Evolutionary conservation across 1,140 invertebrate genomes (phyloP).

Genomic region (Platyscapa corneri): DNA sequence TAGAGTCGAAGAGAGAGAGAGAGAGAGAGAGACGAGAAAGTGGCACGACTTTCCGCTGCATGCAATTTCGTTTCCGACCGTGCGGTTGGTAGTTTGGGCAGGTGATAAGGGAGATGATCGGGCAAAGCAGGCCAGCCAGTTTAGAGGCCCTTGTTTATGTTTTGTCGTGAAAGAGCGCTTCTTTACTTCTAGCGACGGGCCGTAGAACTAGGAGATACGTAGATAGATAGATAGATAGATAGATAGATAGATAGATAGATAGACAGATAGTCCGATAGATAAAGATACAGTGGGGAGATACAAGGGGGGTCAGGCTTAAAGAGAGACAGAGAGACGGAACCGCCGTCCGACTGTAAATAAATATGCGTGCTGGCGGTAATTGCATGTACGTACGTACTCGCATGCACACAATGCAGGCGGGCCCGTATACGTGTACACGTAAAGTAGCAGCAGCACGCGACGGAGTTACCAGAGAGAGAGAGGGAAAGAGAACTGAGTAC

Average conservation of each 20-base stretch:
- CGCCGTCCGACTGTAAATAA: constrained; percentile 39
- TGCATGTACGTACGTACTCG: not conserved
- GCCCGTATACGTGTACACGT: not conserved
- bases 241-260: not conserved
- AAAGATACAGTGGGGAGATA: not conserved
- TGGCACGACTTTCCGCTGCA: not conserved
- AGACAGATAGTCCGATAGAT: not conserved
- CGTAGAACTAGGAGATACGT: not conserved
- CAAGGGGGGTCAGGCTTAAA: not conserved
- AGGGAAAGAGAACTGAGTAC: not conserved
- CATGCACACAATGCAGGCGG: not conserved
- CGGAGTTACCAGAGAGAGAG: not conserved
- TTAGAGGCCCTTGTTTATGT: constrained; percentile 25
- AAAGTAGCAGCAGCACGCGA: not conserved
- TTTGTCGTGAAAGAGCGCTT: constrained; percentile 31
- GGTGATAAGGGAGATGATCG: not conserved
- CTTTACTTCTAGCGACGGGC: not conserved
- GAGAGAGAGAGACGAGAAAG: not conserved
- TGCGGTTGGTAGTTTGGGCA: not conserved
- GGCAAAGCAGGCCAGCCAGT: not conserved
- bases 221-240: not conserved
- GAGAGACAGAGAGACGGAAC: constrained; percentile 38
- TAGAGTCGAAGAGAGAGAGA: not conserved
- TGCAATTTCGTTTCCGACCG: not conserved
- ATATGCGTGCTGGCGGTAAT: constrained; percentile 20